A percentile compares a stretch with the other conserved stretches of the same genome.
phyloP scores from a whole-genome alignment of 2,888 invertebrate genomes.

The Leucophenga maculata region DNA sequence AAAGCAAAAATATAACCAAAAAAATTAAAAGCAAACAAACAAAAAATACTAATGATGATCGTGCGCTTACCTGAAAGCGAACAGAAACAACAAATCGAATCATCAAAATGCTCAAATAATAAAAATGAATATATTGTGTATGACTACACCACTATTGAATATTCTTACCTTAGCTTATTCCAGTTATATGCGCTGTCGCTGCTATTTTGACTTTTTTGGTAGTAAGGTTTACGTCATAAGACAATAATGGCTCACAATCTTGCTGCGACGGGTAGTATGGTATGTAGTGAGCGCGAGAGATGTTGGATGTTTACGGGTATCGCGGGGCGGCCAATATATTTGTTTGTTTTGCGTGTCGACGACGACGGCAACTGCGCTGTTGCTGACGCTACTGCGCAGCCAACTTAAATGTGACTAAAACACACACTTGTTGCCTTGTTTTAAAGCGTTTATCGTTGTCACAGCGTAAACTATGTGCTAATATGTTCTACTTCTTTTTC shows the following conservation, averaged over 20 bases:
- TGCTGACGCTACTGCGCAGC: conserved; percentile 17
- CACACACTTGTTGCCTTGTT: background rate
- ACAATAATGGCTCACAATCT: conserved; percentile 55
- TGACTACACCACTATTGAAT: background rate
- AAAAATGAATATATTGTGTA: background rate
- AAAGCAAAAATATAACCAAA: background rate
- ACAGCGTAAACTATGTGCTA: background rate
- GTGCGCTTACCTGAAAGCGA: background rate
- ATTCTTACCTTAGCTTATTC: conserved; percentile 15
- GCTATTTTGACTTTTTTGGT: conserved; percentile 59
- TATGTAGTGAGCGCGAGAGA: too few species aligned
- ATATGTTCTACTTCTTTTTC: background rate
- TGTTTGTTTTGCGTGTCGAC: conserved; percentile 12
- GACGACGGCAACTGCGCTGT: background rate
- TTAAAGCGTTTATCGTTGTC: background rate
- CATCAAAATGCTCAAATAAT: conserved; percentile 9
- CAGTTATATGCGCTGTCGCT: conserved; percentile 31
- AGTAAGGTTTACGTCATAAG: conserved; percentile 64
- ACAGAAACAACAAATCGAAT: conserved; percentile 3
- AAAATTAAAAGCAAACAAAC: background rate
- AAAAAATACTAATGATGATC: background rate
- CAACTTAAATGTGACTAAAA: conserved; percentile 2
- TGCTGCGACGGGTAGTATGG: background rate
- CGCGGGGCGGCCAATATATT: conserved; percentile 4
- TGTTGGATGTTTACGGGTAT: background rate